phyloP scores from a whole-genome alignment of 2,113 vertebrate genomes.

The Dendrocopos noguchii region DNA sequence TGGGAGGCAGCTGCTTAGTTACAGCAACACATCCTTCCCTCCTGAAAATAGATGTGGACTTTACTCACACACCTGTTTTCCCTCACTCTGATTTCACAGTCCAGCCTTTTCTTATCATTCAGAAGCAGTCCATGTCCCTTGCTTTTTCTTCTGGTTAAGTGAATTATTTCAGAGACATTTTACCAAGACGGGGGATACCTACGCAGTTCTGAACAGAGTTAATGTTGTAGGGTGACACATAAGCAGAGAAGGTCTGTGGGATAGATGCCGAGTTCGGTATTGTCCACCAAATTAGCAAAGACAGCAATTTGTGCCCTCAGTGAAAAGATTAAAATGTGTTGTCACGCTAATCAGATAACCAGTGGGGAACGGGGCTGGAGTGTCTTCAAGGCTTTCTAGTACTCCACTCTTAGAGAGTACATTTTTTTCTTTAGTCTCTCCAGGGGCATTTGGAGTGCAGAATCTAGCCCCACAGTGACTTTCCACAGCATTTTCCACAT shows the following conservation, averaged over 20 bases:
- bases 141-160: background rate
- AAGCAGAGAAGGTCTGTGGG: background rate
- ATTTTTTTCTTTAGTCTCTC: background rate
- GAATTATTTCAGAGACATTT: background rate
- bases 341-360: background rate
- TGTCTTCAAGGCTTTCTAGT: background rate
- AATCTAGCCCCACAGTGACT: background rate
- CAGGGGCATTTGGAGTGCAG: background rate
- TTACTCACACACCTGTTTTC: background rate
- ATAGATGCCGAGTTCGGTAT: rapidly evolving
- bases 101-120: background rate
- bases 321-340: background rate
- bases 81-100: background rate
- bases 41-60: background rate
- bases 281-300: background rate
- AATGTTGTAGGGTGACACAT: background rate
- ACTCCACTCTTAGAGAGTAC: background rate
- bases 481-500: background rate
- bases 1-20: background rate
- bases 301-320: background rate
- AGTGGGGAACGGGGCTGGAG: background rate
- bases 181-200: background rate
- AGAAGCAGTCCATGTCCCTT: background rate
- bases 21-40: background rate
- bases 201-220: background rate